Base-by-base conservation (phyloP, 92 coral and sea anemone genomes). In the Paramuricea clavata region DNA sequence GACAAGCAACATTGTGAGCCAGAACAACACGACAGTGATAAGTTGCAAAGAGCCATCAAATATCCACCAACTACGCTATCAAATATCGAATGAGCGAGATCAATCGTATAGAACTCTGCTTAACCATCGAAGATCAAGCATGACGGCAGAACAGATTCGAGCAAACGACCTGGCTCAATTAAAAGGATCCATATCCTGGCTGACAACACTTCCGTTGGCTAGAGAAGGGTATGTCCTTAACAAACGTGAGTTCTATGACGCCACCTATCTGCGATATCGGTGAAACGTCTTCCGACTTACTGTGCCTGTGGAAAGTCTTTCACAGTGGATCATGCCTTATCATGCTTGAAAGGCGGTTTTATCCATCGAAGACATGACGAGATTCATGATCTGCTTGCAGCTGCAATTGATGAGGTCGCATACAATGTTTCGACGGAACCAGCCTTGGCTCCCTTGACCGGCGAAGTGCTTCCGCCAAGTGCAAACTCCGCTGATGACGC, bases 171-270 rank as follows among this genome's bases (percentile, higher is more conserved):
- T 70, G 12, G 81, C 81, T 54, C 69, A 64, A 39, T 28, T 43
- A 25, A 83, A 71, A 65, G 87, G 87, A 69, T 43, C 87, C 30
- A 47, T 62, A 44, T 31, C 81, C 17, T 85, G 89, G 89, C 82
- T 75, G 8, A 76, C 64, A 74, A 82, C 73, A 41, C 35, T 75
- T 19, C 83, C 83, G 47, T 12, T 57, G 6, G n/a, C 30, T 5
- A 26, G 12, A 5, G 67, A 39, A 39, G 44, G 44, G 5, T 39
- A 39, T 39, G 44, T 39, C 10, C 44, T 39, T 10, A 39, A 4
- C 30, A 57, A 57, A 26, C 67, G 67, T 5, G 67, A 57, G 67
- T 57, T 57, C 12, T 57, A 3, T 57, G 6, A 57, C 3, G 67
- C 67, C 5, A 57, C 12, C 44, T 39, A 39, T 10, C 44, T 39